phyloP scores from a whole-genome alignment of 2,113 vertebrate genomes.

The Grus americana region DNA sequence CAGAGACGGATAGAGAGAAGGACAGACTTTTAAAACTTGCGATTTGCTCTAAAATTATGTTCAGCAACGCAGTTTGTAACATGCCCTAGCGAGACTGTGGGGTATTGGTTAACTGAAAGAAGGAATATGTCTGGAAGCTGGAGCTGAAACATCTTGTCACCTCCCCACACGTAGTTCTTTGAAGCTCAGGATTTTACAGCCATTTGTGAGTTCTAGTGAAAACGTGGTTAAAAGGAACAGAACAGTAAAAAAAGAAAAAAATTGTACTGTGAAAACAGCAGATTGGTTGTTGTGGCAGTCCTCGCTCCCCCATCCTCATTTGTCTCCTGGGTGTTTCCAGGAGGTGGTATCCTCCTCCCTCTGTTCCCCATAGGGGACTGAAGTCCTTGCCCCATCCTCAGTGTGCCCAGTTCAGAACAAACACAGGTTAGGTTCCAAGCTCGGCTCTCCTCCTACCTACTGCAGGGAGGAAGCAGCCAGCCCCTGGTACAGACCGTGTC shows the following conservation, averaged over 20 bases:
- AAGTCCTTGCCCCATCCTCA: not conserved
- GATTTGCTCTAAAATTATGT: not conserved
- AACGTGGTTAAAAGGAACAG: conserved; percentile 1
- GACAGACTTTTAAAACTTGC: conserved; percentile 28
- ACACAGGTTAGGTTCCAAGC: not conserved
- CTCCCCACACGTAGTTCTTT: not conserved
- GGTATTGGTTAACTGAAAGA: conserved; percentile 12
- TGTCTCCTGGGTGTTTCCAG: not conserved
- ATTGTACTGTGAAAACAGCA: conserved; percentile 7
- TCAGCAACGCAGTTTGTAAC: conserved; percentile 22
- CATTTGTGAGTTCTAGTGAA: not conserved
- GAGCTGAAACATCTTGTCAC: conserved; percentile 8
- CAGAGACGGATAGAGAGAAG: not conserved
- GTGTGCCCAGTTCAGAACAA: not conserved
- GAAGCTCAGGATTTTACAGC: conserved; percentile 40
- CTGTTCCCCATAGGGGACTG: not conserved
- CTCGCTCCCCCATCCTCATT: not conserved
- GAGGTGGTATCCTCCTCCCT: not conserved
- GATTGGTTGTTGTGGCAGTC: not conserved
- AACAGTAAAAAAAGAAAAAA: not conserved
- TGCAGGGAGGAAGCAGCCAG: not conserved
- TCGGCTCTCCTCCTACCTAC: not conserved
- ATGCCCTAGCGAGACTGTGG: conserved; percentile 2
- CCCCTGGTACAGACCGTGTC: fast-evolving
- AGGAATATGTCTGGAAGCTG: not conserved